A percentile compares a stretch with the other conserved stretches of the same genome.
phyloP scores from a whole-genome alignment of 2,113 vertebrate species.

The rabbit (Oryctolagus cuniculus) region DNA sequence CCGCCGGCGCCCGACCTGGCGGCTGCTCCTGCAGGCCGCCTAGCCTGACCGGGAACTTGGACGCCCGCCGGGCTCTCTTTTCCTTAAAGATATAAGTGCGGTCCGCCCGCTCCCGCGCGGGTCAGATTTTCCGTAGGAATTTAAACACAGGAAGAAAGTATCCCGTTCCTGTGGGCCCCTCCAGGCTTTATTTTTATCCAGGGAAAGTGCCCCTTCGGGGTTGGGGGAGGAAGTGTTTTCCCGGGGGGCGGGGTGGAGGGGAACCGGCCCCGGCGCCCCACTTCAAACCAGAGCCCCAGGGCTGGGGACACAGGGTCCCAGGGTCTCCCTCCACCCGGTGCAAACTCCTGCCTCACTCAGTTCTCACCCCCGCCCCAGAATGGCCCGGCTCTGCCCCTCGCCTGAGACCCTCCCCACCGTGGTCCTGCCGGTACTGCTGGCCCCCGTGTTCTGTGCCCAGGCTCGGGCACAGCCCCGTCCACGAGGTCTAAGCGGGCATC shows the following conservation, averaged over 20 bases:
- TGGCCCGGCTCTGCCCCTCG: not conserved
- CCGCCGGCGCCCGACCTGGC: slow-evolving; percentile 6
- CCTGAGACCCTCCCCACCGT: not conserved
- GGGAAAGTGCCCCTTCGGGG: slow-evolving; percentile 21
- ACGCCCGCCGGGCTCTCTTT: not conserved
- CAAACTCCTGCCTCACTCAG: not conserved
- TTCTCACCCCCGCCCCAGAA: not conserved
- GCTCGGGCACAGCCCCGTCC: not conserved
- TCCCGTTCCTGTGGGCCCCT: slow-evolving; percentile 58
- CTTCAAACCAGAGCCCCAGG: not conserved
- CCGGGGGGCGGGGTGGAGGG: not conserved
- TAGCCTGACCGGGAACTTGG: not conserved
- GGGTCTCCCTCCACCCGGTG: not conserved
- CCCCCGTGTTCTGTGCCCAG: too few relatives aligned
- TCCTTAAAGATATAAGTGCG: slow-evolving; percentile 11
- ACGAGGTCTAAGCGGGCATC: too few relatives aligned
- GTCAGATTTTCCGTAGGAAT: slow-evolving; percentile 77
- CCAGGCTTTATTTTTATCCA: slow-evolving; percentile 72
- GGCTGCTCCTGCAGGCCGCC: slow-evolving; percentile 19
- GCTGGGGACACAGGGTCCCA: too few relatives aligned
- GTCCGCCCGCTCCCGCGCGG: slow-evolving; percentile 57
- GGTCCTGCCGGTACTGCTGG: too few relatives aligned
- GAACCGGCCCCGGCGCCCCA: not conserved
- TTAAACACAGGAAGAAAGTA: slow-evolving; percentile 73
- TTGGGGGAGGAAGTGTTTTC: not conserved